Percentiles rank a stretch among this genome's conserved stretches.
Evolutionary conservation across 2,888 invertebrate species (phyloP).

Genomic region (Pristionchus fissidentatus): DNA sequence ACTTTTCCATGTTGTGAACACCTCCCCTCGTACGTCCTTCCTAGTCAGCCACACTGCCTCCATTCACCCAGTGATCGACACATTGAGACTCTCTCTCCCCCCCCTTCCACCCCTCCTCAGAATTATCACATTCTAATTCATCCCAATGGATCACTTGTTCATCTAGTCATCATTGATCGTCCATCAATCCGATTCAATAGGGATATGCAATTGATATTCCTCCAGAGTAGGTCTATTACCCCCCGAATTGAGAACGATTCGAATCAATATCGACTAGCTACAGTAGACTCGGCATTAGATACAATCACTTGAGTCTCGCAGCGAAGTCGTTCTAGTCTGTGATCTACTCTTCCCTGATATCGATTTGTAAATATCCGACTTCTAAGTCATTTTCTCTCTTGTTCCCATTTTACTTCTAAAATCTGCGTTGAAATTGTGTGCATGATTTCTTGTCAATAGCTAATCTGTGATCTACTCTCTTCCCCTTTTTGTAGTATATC

Average conservation of each 20-base stretch:
- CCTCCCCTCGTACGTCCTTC: neutral
- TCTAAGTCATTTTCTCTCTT: neutral
- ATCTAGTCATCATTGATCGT: conserved; percentile 14
- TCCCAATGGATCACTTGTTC: neutral
- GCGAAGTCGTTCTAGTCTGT: conserved; percentile 12
- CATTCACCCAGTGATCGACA: neutral
- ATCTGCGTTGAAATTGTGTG: neutral
- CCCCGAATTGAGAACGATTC: conserved; percentile 36
- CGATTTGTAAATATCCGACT: conserved; percentile 32
- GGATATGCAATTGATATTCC: neutral
- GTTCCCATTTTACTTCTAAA: neutral
- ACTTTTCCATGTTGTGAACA: neutral
- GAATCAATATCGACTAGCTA: neutral
- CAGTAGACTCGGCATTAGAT: neutral
- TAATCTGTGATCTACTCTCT: neutral
- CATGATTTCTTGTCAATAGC: conserved; percentile 19
- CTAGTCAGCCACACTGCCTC: neutral
- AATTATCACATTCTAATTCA: neutral
- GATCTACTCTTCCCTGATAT: neutral
- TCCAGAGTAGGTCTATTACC: conserved; percentile 27
- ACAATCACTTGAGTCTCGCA: too few species aligned
- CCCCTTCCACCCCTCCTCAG: neutral
- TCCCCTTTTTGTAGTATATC: neutral
- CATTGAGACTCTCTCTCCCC: neutral
- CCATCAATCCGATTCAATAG: neutral